Evolutionary conservation across 2,113 vertebrate species (phyloP).

Genomic region (Aegithalos caudatus): DNA sequence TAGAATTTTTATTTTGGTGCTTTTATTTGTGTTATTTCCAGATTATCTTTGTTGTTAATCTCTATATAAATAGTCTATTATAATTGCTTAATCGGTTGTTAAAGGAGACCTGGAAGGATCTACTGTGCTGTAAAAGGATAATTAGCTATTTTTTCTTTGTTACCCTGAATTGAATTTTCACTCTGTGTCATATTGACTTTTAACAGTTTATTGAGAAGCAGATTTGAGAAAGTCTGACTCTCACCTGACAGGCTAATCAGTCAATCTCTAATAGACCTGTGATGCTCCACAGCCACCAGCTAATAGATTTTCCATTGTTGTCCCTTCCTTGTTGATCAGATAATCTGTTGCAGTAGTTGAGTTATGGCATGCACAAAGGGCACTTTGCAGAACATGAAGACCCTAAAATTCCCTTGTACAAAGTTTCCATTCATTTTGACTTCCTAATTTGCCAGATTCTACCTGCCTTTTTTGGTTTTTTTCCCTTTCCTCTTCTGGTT

Average conservation of each 20-base stretch:
- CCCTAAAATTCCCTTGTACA: neutral
- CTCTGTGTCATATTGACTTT: slow-evolving; percentile 61
- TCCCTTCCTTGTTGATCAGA: slow-evolving; percentile 21
- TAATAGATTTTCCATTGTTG: slow-evolving; percentile 45
- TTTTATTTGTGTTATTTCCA: neutral
- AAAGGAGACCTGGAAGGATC: slow-evolving; percentile 21
- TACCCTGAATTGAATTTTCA: slow-evolving; percentile 68
- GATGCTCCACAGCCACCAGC: slow-evolving; percentile 31
- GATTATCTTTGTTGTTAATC: neutral
- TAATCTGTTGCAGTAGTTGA: neutral
- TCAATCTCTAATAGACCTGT: slow-evolving; percentile 65
- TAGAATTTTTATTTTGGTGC: neutral
- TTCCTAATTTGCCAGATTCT: neutral
- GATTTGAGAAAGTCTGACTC: slow-evolving; percentile 55
- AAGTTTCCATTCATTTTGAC: neutral
- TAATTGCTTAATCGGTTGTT: neutral
- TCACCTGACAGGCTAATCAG: slow-evolving; percentile 22
- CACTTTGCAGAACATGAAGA: neutral
- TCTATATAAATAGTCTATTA: neutral
- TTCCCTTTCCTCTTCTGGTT: neutral
- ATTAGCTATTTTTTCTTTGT: slow-evolving; percentile 54
- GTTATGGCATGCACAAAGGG: neutral
- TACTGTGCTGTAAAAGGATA: slow-evolving; percentile 53
- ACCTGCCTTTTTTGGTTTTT: neutral
- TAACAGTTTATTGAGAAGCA: slow-evolving; percentile 65